Conservation (phyloP, 2,888 invertebrate species). For the Macroteleia sp. region DNA sequence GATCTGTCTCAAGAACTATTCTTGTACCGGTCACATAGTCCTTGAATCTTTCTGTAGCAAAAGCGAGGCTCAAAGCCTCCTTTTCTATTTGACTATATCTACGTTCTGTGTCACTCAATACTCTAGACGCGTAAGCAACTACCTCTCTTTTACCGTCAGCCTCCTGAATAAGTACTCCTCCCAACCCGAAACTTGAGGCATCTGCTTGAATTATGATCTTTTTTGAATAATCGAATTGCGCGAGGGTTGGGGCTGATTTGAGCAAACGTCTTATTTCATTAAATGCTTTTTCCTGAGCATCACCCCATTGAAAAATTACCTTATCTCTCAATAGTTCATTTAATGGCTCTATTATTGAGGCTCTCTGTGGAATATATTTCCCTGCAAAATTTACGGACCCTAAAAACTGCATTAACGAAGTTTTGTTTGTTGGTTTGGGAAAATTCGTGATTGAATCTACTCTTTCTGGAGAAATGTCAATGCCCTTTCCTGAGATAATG, state of each 20-base stretch:
- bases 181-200: constrained; percentile 74
- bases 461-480: constrained; percentile 59
- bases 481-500: constrained; percentile 60
- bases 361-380: constrained; percentile 67
- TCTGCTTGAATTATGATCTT: constrained; percentile 69
- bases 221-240: constrained; percentile 70
- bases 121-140: constrained; percentile 75
- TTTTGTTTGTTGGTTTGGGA: no score
- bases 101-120: constrained; percentile 65
- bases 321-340: constrained; percentile 31
- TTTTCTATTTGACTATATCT: constrained; percentile 80
- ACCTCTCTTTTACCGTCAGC: constrained; percentile 66
- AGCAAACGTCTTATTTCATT: constrained; percentile 70
- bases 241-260: constrained; percentile 70
- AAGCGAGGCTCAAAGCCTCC: constrained; percentile 76
- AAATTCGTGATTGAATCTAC: constrained; percentile 30
- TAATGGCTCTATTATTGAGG: constrained; percentile 57
- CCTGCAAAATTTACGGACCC: constrained; percentile 63
- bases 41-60: constrained; percentile 75
- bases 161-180: constrained; percentile 71
- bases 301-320: constrained; percentile 62
- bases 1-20: constrained; percentile 77
- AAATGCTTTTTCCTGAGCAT: constrained; percentile 66
- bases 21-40: constrained; percentile 73
- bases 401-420: no score